phyloP scores from a whole-genome alignment of 2,888 invertebrate species.

The Orchesella flavescens region DNA sequence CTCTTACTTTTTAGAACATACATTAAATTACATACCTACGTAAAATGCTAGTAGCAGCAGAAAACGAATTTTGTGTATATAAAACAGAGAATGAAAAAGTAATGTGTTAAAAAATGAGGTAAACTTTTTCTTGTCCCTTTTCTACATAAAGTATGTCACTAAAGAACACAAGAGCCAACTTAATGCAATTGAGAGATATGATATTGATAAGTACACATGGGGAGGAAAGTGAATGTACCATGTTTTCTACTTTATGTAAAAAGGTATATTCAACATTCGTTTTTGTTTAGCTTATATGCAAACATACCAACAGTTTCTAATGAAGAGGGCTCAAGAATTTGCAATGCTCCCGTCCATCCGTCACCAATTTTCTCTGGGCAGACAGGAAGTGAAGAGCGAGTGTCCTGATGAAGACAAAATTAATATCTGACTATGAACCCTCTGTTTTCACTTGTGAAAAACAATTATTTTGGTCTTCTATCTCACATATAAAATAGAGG shows the following conservation, averaged over 20 bases:
- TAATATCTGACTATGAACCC: conserved; percentile 17
- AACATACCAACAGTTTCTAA: conserved; percentile 62
- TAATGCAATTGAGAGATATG: too few relatives aligned
- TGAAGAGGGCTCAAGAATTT: conserved; percentile 58
- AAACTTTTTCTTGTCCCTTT: too few relatives aligned
- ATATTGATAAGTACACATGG: not conserved
- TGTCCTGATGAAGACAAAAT: conserved; percentile 58
- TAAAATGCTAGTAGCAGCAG: too few relatives aligned
- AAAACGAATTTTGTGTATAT: too few relatives aligned
- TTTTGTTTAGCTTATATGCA: not conserved
- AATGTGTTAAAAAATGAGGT: too few relatives aligned
- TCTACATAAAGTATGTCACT: too few relatives aligned
- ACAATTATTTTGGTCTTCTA: too few relatives aligned
- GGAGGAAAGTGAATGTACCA: not conserved
- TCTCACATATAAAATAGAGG: too few relatives aligned
- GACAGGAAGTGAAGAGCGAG: conserved; percentile 63
- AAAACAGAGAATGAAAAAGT: too few relatives aligned
- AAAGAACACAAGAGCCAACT: too few relatives aligned
- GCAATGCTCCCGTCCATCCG: conserved; percentile 61
- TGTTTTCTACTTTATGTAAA: not conserved
- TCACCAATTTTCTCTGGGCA: conserved; percentile 64
- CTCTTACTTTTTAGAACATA: too few relatives aligned
- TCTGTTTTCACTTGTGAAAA: not conserved
- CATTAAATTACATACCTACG: too few relatives aligned
- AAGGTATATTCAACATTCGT: not conserved